Evolutionary conservation across 2,888 invertebrate species (phyloP), one percentile per base, ranked within the genome.

Genomic region (Junonia oenone): DNA sequence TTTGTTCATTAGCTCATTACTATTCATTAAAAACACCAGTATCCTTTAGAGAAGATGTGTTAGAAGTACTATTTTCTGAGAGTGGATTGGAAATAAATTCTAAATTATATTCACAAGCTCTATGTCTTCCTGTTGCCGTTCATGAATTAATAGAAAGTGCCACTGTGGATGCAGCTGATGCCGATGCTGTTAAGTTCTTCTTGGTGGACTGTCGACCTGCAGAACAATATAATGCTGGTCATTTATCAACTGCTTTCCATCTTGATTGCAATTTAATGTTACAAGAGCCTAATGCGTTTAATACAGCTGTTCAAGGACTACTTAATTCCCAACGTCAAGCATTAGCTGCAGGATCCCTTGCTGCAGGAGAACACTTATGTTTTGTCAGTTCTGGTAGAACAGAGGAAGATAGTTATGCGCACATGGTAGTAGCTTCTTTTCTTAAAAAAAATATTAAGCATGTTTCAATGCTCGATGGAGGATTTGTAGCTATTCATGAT

Each of bases 371-470:
- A 76, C 97, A 97, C 78, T 92, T 99, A 62, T 97, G 97, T 71
- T 97, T 97, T 78, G 93, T 99, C 75, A 99, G 99, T 38, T 97
- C 97, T 60, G 99, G 99, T 1, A 92, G 97, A 46, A 94, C 95
- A 66, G 98, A 98, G 73, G 97, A 98, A 85, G 98, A 99, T 80
- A 96, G 96, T 68, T 98, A 98, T 76, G 97, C 98, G 14, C 96
- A 98, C 77, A 99, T 99, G 99, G 98, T 99, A 19, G 97, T 99
- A 13, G 97, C 99, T 5, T 97, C 97, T 55, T 99, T 99, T 81
- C 91, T 99, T 45, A 98, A 99, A 83, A 95, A 96, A 76, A 96
- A 97, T 75, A 96, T 96, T 0, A 95, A 96, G 69, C 98, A 97
- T 78, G 97, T 99, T 45, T 97, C 98, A 46, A 93, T 98, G 83